Evolutionary conservation across 2,797 vertebrate species (phyloP), one percentile per base, ranked within the genome.

Genomic region (Xyrichtys novacula): DNA sequence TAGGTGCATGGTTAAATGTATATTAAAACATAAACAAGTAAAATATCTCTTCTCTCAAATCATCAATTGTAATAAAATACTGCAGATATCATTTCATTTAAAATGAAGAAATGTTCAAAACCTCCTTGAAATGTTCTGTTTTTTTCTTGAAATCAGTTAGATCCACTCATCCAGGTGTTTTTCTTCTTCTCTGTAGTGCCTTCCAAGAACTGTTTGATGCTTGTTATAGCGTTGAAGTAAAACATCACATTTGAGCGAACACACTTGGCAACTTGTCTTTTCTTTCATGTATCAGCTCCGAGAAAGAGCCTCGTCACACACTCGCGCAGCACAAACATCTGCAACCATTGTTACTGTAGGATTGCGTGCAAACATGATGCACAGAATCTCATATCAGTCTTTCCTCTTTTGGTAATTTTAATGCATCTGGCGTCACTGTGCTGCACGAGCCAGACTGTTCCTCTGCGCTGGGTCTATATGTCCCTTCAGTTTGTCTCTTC

Each of bases 401-500:
- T 74, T 98, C 96, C 82, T 97, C 96, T 0, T 97, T 97, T 7
- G 96, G 96, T 75, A 97, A 81, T 81, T 97, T 96, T 42, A 97
- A 92, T 10, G 90, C 83, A 42, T 94, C 89, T 28, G 94, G 94
- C 15, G 92, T 67, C 6, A 91, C 88, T 9, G 91, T 93, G 4
- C 91, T 90, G 0, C 80, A 80, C 9, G 90, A 26, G 22, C 96
- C 96, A 3, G 92, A 93, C 89, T 96, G 96, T 74, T 97, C 96
- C 90, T 97, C 96, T 0, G 91, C 91, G 40, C 96, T 97, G 44
- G 96, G 96, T 62, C 91, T 86, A 77, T 98, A 98, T 5, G 96
- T 97, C 50, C 96, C 96, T 79, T 98, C 96, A 0, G 95, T 96
- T 89, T 96, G 96, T n/a, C 96, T 91, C 74, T 95, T 97, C 92